Conservation (phyloP, 2,797 vertebrate genomes). For the Amblyopsis hoosieri region DNA sequence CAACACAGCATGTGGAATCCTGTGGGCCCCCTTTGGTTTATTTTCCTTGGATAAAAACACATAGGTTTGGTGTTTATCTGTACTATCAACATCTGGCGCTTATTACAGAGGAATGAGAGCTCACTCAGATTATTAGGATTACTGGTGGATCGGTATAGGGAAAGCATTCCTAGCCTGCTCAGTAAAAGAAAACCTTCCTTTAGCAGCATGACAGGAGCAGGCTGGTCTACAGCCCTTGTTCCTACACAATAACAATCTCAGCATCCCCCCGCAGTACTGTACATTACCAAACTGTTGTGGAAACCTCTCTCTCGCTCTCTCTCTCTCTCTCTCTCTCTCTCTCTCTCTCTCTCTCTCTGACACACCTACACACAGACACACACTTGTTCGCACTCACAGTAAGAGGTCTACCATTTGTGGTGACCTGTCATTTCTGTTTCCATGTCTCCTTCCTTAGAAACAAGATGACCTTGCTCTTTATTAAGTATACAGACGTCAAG, state of each 20-base stretch:
- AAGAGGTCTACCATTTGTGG: not conserved
- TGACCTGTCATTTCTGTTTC: not conserved
- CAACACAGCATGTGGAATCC: constrained; percentile 68
- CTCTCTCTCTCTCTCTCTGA: not conserved
- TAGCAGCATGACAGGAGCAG: constrained; percentile 48
- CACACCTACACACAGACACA: not conserved
- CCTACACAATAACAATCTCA: constrained; percentile 52
- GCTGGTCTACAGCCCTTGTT: constrained; percentile 45
- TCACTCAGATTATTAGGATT: constrained; percentile 77
- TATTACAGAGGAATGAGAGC: constrained; percentile 71
- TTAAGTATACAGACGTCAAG: not conserved
- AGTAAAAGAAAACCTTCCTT: constrained; percentile 70
- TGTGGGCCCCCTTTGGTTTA: constrained; percentile 62
- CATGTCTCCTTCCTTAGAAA: not conserved
- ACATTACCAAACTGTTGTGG: constrained; percentile 46
- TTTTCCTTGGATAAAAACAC: constrained; percentile 72
- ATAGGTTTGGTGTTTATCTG: constrained; percentile 75
- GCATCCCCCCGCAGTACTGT: constrained; percentile 33
- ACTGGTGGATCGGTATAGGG: constrained; percentile 64
- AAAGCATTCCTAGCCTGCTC: constrained; percentile 64
- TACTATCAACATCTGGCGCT: constrained; percentile 75
- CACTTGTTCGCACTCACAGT: not conserved
- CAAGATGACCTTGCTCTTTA: not conserved
- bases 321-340: constrained; percentile 7
- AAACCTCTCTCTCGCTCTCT: constrained; percentile 11